Evolutionary conservation across 1,140 invertebrate species (phyloP).

Genomic region (Palaemon carinicauda): DNA sequence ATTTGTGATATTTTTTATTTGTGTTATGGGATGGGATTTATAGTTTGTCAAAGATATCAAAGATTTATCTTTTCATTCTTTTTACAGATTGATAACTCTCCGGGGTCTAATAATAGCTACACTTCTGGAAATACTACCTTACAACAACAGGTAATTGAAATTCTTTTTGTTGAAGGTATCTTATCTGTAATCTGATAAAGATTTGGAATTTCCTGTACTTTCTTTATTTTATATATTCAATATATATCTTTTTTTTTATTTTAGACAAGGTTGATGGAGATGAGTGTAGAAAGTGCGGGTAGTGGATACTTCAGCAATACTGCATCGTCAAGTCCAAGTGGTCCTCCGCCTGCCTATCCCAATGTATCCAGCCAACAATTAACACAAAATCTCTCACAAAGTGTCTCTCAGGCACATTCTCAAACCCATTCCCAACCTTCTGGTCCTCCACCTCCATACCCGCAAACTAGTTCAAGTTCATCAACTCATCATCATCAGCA

Average conservation of each 20-base stretch:
- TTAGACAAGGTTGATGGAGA: slow-evolving; percentile 32
- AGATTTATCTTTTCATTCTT: not conserved
- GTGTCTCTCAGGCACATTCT: slow-evolving; percentile 11
- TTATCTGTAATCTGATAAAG: not conserved
- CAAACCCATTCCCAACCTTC: slow-evolving; percentile 28
- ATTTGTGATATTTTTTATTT: not conserved
- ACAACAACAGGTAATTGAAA: slow-evolving; percentile 30
- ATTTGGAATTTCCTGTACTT: not conserved
- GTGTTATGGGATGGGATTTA: not conserved
- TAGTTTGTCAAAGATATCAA: not conserved
- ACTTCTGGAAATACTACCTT: slow-evolving; percentile 42
- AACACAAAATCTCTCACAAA: slow-evolving; percentile 14
- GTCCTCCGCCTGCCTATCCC: slow-evolving; percentile 33
- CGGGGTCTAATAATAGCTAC: slow-evolving; percentile 42
- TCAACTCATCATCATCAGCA: slow-evolving; percentile 33
- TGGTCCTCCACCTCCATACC: slow-evolving; percentile 45
- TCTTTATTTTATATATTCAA: not conserved
- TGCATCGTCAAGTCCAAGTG: slow-evolving; percentile 30
- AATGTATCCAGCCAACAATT: slow-evolving; percentile 25
- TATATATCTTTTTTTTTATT: not conserved
- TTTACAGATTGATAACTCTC: slow-evolving; percentile 48
- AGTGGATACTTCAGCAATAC: slow-evolving; percentile 30
- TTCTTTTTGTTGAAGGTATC: not conserved
- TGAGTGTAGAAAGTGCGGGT: slow-evolving; percentile 30
- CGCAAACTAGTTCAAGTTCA: slow-evolving; percentile 16